Base-by-base conservation (phyloP, 1,140 invertebrate genomes). In the Callitettix versicolor region DNA sequence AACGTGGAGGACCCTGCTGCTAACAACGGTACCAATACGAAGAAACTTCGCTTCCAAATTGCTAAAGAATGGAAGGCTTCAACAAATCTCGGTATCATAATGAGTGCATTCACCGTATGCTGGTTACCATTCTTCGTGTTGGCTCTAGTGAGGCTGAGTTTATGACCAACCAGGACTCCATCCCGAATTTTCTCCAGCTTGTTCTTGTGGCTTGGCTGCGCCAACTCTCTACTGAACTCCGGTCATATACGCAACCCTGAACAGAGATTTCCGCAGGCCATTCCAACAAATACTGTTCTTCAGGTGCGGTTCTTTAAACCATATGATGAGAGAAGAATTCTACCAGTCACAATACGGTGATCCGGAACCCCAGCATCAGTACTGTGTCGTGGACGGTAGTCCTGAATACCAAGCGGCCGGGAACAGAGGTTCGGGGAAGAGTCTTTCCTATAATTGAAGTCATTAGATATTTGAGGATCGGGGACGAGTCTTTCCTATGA, bases 51-150 rank as follows among this genome's bases (percentile, higher is more conserved):
- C 24, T 88, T 89, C 64, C 85, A 88, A 64, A 67, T 90, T 62
- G 85, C 86, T 40, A 93, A 91, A 62, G 91, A 95, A 65, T 78
- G 91, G 42, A 96, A 97, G 69, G 94, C 94, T 2, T 94, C 91
- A 48, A 92, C 93, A 17, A 98, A 95, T 0, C 76, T 98, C 53
- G 94, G 94, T 12, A 96, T 99, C 52, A 96, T 99, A 48, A 93
- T 95, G 89, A 94, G 89, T 56, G 91, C 94, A 1, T 98, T 99
- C 65, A 89, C 87, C 14, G 74, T 96, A 52, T 98, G 95, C 68
- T 99, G 95, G 95, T 72, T 98, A 30, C 95, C 95, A 1, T 99
- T 96, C 69, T 97, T 98, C 70, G 87, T 96, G 6, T 75, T 95
- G 30, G 91, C 93, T 1, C 71, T 95, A 9, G 79, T 95, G 26